A percentile compares a stretch with the other conserved stretches of the same genome.
phyloP scores from a whole-genome alignment of 2,888 invertebrate species.

The Rotaria sp. region DNA sequence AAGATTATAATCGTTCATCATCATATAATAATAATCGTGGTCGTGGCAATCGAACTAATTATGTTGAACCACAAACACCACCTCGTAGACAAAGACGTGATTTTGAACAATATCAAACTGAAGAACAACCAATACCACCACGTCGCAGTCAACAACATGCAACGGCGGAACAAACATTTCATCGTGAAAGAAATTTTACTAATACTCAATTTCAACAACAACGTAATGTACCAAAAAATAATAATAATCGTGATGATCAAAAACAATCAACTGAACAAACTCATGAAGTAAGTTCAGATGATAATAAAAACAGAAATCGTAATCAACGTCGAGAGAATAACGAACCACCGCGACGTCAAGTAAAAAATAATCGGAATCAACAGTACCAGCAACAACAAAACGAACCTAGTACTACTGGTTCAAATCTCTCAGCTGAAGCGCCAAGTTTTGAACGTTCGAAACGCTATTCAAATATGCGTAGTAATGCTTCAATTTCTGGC shows the following conservation, averaged over 20 bases:
- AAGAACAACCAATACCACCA: not conserved
- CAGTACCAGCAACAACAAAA: not conserved
- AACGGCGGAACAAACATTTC: not conserved
- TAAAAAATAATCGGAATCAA: not conserved
- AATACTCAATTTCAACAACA: not conserved
- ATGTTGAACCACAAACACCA: not conserved
- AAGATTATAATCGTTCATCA: too few relatives aligned
- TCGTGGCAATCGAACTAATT: too few relatives aligned
- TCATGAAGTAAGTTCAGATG: not conserved
- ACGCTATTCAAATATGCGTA: constrained; percentile 6
- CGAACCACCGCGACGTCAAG: not conserved
- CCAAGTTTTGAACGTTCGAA: not conserved
- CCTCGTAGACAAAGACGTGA: not conserved
- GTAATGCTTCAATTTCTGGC: not conserved
- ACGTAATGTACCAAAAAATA: not conserved
- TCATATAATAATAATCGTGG: too few relatives aligned
- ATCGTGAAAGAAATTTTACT: constrained; percentile 17
- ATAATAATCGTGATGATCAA: not conserved
- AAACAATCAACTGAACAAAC: not conserved
- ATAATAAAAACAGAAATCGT: not conserved
- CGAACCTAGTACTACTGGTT: not conserved
- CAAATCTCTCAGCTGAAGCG: not conserved
- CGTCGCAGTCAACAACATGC: not conserved
- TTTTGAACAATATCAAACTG: not conserved
- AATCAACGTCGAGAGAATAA: not conserved